A percentile compares a stretch with the other conserved stretches of the same genome.
These are phyloP conservation scores for Elysia crispata DNA, from an alignment of 2,888 invertebrate species.

Conservation along the genomic window DNA sequence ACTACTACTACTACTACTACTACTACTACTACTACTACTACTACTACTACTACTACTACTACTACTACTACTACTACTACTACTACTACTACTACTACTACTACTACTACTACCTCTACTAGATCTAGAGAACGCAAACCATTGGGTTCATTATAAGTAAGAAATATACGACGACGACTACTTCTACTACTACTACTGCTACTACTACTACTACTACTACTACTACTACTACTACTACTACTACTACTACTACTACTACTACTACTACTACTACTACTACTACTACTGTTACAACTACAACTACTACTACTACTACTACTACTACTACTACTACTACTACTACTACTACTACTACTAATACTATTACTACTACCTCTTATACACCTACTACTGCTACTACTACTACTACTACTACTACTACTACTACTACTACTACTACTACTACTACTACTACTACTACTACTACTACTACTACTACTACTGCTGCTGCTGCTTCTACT, in stretches of 20 bases:
- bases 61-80: conserved; percentile 23
- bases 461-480: too few species aligned
- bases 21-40: neutral
- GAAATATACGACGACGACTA: too few species aligned
- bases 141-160: too few species aligned
- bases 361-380: neutral
- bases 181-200: neutral
- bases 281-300: too few species aligned
- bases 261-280: conserved; percentile 9
- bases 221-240: conserved; percentile 37
- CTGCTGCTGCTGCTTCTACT: too few species aligned
- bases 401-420: conserved; percentile 9
- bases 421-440: conserved; percentile 9
- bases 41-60: conserved; percentile 12
- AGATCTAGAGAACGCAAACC: too few species aligned
- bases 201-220: conserved; percentile 32
- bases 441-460: conserved; percentile 1
- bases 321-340: too few species aligned
- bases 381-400: too few species aligned
- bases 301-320: too few species aligned
- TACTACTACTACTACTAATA: too few species aligned
- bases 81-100: conserved; percentile 19
- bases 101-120: too few species aligned
- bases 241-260: conserved; percentile 23
- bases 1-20: too few species aligned